Evolutionary conservation across 2,888 invertebrate species (phyloP).

Genomic region (Drosophila paracracens): DNA sequence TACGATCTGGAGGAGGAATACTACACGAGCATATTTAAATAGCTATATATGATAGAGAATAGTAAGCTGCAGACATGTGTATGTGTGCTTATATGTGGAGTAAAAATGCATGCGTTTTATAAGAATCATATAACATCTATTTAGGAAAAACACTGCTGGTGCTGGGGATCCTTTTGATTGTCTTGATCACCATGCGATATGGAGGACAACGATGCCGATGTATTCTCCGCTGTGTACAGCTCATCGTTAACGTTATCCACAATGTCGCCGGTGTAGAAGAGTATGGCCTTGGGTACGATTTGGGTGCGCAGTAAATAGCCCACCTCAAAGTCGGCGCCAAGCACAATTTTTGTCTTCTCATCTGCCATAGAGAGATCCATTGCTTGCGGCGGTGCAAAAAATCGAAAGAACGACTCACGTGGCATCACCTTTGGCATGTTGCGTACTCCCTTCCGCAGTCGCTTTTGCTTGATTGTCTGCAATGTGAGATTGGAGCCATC

Average conservation of each 20-base stretch:
- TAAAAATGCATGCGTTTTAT: slow-evolving; percentile 12
- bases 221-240: slow-evolving; percentile 34
- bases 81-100: slow-evolving; percentile 3
- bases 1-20: slow-evolving; percentile 85
- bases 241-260: slow-evolving; percentile 61
- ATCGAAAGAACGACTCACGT: slow-evolving; percentile 68
- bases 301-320: slow-evolving; percentile 68
- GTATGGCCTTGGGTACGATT: slow-evolving; percentile 69
- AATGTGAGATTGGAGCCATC: slow-evolving; percentile 62
- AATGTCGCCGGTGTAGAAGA: slow-evolving; percentile 70
- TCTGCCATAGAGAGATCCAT: slow-evolving; percentile 65
- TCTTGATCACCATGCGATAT: slow-evolving; percentile 35
- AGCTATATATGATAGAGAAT: slow-evolving; percentile 20
- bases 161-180: slow-evolving; percentile 13
- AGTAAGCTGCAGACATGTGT: background rate
- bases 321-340: slow-evolving; percentile 65
- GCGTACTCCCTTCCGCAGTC: slow-evolving; percentile 49
- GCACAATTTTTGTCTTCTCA: slow-evolving; percentile 64
- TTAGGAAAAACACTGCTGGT: slow-evolving; percentile 16
- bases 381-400: slow-evolving; percentile 65
- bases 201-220: slow-evolving; percentile 57
- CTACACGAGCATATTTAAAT: slow-evolving; percentile 85
- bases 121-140: slow-evolving; percentile 7
- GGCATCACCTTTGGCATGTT: slow-evolving; percentile 59
- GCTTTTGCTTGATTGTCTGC: slow-evolving; percentile 54